Evolutionary conservation across 2,888 invertebrate genomes (phyloP), one percentile per base, ranked within the genome.

Genomic region (Macropis europaea): DNA sequence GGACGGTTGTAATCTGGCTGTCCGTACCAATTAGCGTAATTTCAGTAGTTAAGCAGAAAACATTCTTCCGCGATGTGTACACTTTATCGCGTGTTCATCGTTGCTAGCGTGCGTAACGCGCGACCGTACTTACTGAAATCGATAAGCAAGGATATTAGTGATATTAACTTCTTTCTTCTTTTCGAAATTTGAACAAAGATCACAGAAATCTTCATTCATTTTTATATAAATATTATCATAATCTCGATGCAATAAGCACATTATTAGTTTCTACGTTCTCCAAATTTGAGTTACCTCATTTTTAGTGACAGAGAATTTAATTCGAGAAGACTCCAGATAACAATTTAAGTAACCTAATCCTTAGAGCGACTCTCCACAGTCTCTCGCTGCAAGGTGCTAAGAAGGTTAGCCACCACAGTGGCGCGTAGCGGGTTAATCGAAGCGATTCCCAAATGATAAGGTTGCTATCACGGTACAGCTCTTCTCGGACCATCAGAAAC

Each of bases 91-190:
- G 43, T 71, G 68, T 48, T 66, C 38, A 47, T 68, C 32, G 64
- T 19, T 26, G 34, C 15, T 66, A 56, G 47, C 69, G 69, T 69
- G 64, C 59, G 62, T 67, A 63, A 75, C 52, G 2, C 32, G 40
- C 22, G 47, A 53, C 19, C 59, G 13, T 50, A n/a, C 36, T 60
- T 53, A 61, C 38, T 32, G 30, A 63, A 73, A 82, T 78, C 79
- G 79, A 82, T 83, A 77, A 79, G 67, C 67, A 42, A 50, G 71
- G 56, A 79, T 78, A 81, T 76, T 79, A 84, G 75, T 70, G 69
- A 82, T 79, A 79, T 82, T 79, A 82, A 77, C 70, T 64, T 63
- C 50, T 64, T 30, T 56, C 63, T 57, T 45, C 9, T 22, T 36
- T 17, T 42, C 42, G 34, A 17, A 15, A 32, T 17, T 43, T 24